Evolutionary conservation across 53 echinoderm and acorn worm genomes (phyloP).

Genomic region (Holothuria scabra): DNA sequence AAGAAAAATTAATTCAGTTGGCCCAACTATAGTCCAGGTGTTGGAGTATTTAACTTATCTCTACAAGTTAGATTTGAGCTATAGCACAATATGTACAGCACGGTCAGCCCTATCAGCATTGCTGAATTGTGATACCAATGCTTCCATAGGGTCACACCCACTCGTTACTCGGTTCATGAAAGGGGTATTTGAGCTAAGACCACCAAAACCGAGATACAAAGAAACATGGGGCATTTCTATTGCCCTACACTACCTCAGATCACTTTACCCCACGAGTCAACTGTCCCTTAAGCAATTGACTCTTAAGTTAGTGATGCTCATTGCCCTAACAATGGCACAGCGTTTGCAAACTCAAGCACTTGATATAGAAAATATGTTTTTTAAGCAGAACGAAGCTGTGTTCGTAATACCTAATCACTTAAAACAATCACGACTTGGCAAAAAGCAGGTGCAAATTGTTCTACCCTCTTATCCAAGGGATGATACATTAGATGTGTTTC

Average conservation of each 20-base stretch:
- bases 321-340: conserved; percentile 25
- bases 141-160: conserved; percentile 41
- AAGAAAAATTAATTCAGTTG: conserved; percentile 29
- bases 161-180: conserved; percentile 55
- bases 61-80: neutral
- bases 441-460: neutral
- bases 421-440: conserved; percentile 16
- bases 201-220: no score
- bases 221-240: conserved; percentile 48
- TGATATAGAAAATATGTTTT: neutral
- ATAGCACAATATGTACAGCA: neutral
- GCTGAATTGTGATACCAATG: no score
- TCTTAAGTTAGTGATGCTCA: no score
- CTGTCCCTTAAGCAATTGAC: no score
- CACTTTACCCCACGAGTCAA: no score
- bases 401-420: no score
- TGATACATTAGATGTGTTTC: conserved; percentile 12
- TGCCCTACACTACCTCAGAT: neutral
- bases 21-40: conserved; percentile 13
- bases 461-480: neutral
- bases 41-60: conserved; percentile 17
- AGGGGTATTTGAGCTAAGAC: conserved; percentile 55
- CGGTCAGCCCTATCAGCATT: no score
- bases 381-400: no score
- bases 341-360: no score